These are phyloP conservation scores for Leptinotarsa texana DNA, from an alignment of 1,140 invertebrate species.

Conservation along the genomic window DNA sequence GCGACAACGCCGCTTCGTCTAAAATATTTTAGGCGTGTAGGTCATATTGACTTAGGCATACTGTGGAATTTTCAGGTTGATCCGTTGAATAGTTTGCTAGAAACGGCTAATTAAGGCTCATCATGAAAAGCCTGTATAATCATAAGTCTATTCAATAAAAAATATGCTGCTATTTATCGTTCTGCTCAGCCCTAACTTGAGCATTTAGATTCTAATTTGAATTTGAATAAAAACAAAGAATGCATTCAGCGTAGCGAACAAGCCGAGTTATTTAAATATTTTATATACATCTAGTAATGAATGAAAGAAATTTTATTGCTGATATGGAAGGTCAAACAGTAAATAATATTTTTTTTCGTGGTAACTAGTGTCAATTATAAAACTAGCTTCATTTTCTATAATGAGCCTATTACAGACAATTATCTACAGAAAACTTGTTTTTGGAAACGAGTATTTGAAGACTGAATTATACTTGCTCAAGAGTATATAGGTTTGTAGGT, in stretches of 20 bases:
- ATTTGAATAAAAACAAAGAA: constrained; percentile 13
- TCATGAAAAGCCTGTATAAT: too few relatives aligned
- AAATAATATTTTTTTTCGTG: not conserved
- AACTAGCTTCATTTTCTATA: not conserved
- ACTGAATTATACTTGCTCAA: too few relatives aligned
- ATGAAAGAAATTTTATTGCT: constrained; percentile 8
- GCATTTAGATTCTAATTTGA: constrained; percentile 4
- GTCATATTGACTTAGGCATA: too few relatives aligned
- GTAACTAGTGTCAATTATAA: not conserved
- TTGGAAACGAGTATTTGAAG: too few relatives aligned
- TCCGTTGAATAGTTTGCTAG: too few relatives aligned
- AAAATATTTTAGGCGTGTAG: too few relatives aligned
- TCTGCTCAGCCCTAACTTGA: not conserved
- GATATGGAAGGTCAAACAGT: constrained; percentile 14
- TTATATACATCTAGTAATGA: not conserved
- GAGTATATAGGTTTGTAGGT: too few relatives aligned
- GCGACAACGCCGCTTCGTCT: too few relatives aligned
- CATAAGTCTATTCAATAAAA: not conserved
- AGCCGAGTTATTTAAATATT: constrained; percentile 4
- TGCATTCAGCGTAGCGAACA: not conserved
- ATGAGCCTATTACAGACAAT: not conserved
- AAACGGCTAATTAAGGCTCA: too few relatives aligned
- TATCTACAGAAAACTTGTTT: not conserved
- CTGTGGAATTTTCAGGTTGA: too few relatives aligned
- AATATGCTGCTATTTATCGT: not conserved